Evolutionary conservation across 2,888 invertebrate species (phyloP).

Genomic region (Dioctria linearis): DNA sequence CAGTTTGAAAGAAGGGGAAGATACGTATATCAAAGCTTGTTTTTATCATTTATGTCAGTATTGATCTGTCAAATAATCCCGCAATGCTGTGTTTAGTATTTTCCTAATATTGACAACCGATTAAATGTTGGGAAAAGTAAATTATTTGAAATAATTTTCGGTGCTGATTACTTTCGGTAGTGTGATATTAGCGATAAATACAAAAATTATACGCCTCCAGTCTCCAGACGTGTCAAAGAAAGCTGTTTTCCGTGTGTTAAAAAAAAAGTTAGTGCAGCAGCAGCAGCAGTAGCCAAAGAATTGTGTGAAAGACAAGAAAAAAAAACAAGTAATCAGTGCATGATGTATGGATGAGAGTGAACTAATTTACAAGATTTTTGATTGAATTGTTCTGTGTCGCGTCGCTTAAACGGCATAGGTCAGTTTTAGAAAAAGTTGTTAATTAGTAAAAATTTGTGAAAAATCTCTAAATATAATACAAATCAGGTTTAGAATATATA

Average conservation of each 20-base stretch:
- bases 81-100: constrained; percentile 59
- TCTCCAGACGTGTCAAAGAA: not conserved
- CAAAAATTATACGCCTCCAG: not conserved
- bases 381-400: no score
- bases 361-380: not conserved
- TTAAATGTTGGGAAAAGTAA: not conserved
- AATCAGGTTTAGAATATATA: no score
- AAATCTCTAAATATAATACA: no score
- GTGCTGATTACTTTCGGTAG: not conserved
- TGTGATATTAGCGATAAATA: not conserved
- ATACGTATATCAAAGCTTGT: constrained; percentile 33
- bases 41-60: constrained; percentile 58
- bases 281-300: not conserved
- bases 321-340: not conserved
- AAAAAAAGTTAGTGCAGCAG: no score
- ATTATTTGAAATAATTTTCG: not conserved
- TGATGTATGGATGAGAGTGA: not conserved
- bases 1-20: not conserved
- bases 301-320: not conserved
- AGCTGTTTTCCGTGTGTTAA: not conserved
- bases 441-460: no score
- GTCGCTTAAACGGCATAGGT: no score
- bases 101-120: constrained; percentile 46
- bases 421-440: no score
- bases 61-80: constrained; percentile 61